phyloP scores from a whole-genome alignment of 2,113 vertebrate genomes.

The Spilogale gracilis region DNA sequence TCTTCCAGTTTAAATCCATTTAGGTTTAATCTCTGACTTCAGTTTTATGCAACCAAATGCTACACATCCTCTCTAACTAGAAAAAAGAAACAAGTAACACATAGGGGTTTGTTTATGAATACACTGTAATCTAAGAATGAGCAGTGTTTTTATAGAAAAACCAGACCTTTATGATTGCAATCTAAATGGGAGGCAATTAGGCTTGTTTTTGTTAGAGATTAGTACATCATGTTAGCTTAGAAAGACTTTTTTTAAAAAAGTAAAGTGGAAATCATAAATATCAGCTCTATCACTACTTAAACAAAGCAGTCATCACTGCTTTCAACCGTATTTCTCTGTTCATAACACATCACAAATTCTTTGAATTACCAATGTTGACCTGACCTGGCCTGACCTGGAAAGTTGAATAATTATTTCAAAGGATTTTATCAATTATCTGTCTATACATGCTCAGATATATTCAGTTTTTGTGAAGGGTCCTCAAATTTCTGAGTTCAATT shows the following conservation, averaged over 20 bases:
- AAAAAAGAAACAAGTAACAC: slow-evolving; percentile 71
- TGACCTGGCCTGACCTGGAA: background rate
- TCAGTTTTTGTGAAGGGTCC: background rate
- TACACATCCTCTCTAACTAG: slow-evolving; percentile 65
- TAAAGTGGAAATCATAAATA: slow-evolving; percentile 56
- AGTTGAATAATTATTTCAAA: slow-evolving; percentile 21
- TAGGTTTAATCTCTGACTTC: slow-evolving; percentile 54
- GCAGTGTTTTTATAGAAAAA: background rate
- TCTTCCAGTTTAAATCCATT: slow-evolving; percentile 74
- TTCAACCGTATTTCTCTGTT: background rate
- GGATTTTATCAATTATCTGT: background rate
- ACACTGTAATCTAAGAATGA: slow-evolving; percentile 50
- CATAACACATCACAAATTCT: background rate
- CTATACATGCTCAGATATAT: background rate
- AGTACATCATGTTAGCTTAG: slow-evolving; percentile 16
- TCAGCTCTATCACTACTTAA: background rate
- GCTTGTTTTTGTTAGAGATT: slow-evolving; percentile 42
- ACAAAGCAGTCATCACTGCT: background rate
- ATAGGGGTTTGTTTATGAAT: slow-evolving; percentile 76
- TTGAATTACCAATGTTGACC: background rate
- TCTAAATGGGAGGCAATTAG: slow-evolving; percentile 24
- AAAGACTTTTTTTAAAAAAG: background rate
- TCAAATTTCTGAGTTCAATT: slow-evolving; percentile 28
- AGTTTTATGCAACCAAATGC: slow-evolving; percentile 59
- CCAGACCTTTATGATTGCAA: background rate